Evolutionary conservation across 2,113 vertebrate genomes (phyloP), one percentile per base, ranked within the genome.

Genomic region (Actenoides lindsayi): DNA sequence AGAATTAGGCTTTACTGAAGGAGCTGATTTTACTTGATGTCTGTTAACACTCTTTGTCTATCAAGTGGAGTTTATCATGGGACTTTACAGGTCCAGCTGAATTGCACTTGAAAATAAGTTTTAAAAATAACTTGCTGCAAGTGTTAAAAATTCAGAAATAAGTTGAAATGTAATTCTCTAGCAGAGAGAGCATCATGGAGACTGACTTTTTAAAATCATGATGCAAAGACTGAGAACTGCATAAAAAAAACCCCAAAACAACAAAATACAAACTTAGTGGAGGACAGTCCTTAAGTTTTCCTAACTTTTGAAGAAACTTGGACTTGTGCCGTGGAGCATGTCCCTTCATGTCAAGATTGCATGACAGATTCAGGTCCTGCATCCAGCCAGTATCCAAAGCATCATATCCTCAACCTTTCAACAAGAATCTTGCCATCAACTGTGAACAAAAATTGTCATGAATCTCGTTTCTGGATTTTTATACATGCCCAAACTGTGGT

Each of bases 401-500:
- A 21, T 12, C 28, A 4, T 71, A 37, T 73, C 28, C 8, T 90
- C 37, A 59, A 31, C 11, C 85, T 53, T 35, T 57, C 31, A 70
- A 24, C 41, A 41, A 57, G 50, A 59, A 18, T 74, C 37, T 82
- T 68, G 24, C 25, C 15, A 25, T 7, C 57, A 25, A 11, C 42
- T 18, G 20, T 23, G 25, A 68, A 30, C 6, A 81, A 74, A 70
- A 84, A 48, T 10, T 37, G 20, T 53, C 0, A 1, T 7, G 11
- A 83, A 4, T 83, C 35, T 83, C 4, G 30, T 63, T 63, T 63
- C 35, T 63, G 15, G 16, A n/a, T 87, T 78, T 73, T 15, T 39
- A 3, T 42, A 4, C 46, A 24, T 1, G 1, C 6, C 5, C 5
- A 5, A 37, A 0, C 10, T 59, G 13, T 48, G 12, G 9, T 24